phyloP scores from a whole-genome alignment of 2,113 vertebrate genomes.

The Elephas maximus region DNA sequence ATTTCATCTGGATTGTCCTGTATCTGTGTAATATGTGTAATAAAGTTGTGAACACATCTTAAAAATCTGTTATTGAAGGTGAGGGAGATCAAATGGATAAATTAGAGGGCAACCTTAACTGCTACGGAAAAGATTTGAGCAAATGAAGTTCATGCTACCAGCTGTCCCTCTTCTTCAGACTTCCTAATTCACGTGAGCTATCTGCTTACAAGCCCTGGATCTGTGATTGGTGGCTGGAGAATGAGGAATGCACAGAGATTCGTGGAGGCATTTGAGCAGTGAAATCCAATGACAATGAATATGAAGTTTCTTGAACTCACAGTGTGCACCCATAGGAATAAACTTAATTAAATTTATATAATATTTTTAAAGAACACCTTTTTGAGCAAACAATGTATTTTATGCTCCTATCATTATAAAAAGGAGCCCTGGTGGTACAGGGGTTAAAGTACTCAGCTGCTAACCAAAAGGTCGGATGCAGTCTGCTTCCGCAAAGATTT shows the following conservation, averaged over 20 bases:
- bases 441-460: neutral
- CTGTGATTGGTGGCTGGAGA: neutral
- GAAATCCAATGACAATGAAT: neutral
- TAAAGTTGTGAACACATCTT: conserved; percentile 1
- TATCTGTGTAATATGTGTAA: neutral
- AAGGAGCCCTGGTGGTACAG: neutral
- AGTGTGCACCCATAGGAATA: neutral
- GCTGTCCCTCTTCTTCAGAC: neutral
- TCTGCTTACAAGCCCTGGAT: neutral
- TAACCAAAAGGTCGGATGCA: neutral
- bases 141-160: neutral
- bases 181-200: neutral
- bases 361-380: neutral
- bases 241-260: neutral
- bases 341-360: neutral
- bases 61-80: conserved; percentile 29
- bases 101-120: neutral
- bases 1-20: neutral
- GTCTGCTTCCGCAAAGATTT: neutral
- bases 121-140: neutral
- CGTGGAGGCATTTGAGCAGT: neutral
- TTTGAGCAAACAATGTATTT: neutral
- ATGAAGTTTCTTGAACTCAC: neutral
- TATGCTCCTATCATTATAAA: neutral
- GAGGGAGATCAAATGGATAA: neutral